Conservation (phyloP, 2,797 vertebrate genomes). For the Acanthurus tractus region DNA sequence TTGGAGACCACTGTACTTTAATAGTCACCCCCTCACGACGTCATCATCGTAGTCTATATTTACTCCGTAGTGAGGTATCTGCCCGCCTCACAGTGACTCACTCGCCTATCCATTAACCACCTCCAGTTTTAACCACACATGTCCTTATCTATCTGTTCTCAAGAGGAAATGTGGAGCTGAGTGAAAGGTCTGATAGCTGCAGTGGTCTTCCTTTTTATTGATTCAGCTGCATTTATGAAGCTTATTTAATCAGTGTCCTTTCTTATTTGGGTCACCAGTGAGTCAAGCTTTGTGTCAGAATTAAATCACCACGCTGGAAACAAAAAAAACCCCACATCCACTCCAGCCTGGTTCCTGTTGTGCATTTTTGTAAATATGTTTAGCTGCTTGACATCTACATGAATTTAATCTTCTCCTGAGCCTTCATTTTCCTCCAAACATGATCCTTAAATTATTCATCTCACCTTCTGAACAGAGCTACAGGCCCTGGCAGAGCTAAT, state of each 20-base stretch:
- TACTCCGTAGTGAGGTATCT: slow-evolving; percentile 47
- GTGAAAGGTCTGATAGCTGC: slow-evolving; percentile 34
- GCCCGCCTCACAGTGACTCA: slow-evolving; percentile 60
- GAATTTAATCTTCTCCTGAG: neutral
- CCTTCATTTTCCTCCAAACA: neutral
- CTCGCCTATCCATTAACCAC: slow-evolving; percentile 49
- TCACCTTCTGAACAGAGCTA: slow-evolving; percentile 83
- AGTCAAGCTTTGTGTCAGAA: slow-evolving; percentile 3
- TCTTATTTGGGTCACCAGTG: neutral
- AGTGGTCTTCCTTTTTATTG: slow-evolving; percentile 29
- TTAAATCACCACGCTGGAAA: neutral
- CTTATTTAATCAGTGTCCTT: neutral
- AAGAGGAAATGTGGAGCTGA: slow-evolving; percentile 35
- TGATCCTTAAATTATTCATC: slow-evolving; percentile 28
- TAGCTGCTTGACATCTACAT: neutral
- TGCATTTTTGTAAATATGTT: slow-evolving; percentile 10
- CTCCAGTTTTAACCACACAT: slow-evolving; percentile 55
- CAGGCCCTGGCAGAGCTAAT: slow-evolving; percentile 91
- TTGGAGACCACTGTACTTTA: slow-evolving; percentile 34
- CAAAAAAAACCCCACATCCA: neutral
- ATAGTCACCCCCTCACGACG: slow-evolving; percentile 40
- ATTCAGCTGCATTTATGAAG: slow-evolving; percentile 27
- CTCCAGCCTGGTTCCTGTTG: neutral
- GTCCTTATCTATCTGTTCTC: slow-evolving; percentile 46
- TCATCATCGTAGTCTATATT: slow-evolving; percentile 67